Conservation (phyloP, 2,797 vertebrate species). For the Pogoniulus pusillus region DNA sequence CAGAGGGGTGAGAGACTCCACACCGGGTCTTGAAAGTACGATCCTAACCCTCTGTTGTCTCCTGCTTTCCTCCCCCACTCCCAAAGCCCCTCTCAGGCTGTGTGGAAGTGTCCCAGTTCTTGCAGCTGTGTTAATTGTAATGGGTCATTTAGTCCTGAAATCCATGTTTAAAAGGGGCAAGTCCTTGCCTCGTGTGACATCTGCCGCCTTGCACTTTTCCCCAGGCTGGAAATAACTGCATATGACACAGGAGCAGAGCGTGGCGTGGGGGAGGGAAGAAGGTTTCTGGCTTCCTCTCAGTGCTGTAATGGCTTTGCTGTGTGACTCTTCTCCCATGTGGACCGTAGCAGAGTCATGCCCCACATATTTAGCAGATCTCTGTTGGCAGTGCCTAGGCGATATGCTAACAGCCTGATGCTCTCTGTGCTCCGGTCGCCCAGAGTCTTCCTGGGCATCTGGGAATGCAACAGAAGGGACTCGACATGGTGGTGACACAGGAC, state of each 20-base stretch:
- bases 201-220: slow-evolving; percentile 69
- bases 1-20: background rate
- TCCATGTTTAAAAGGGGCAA: slow-evolving; percentile 58
- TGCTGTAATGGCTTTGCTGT: slow-evolving; percentile 54
- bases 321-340: slow-evolving; percentile 46
- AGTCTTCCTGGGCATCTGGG: background rate
- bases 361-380: slow-evolving; percentile 48
- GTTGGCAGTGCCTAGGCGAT: slow-evolving; percentile 21
- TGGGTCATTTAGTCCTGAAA: slow-evolving; percentile 73
- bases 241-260: slow-evolving; percentile 61
- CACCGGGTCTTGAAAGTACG: background rate
- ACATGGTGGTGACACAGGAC: background rate
- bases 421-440: background rate
- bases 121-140: slow-evolving; percentile 74
- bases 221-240: slow-evolving; percentile 71
- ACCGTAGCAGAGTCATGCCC: slow-evolving; percentile 50
- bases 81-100: background rate
- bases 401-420: background rate
- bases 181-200: slow-evolving; percentile 61
- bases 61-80: slow-evolving; percentile 21
- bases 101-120: slow-evolving; percentile 68
- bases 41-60: background rate
- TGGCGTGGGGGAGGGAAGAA: slow-evolving; percentile 34
- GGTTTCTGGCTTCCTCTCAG: slow-evolving; percentile 58
- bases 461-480: fast-evolving